These are phyloP conservation scores for Neolamprologus modestus DNA, from an alignment of 2,113 vertebrate species.

Conservation along the genomic window DNA sequence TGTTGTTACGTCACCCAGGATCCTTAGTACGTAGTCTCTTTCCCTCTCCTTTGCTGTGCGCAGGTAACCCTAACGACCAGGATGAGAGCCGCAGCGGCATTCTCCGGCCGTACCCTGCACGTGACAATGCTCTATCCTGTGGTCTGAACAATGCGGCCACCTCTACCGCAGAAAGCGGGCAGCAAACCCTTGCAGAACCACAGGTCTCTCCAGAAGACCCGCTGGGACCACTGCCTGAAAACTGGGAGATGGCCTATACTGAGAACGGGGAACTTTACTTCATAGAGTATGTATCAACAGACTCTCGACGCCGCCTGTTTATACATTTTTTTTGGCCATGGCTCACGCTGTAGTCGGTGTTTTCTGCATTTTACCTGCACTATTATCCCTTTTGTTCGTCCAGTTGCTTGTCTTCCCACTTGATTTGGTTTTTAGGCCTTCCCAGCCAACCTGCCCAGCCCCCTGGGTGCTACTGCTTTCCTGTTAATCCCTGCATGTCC, in stretches of 20 bases:
- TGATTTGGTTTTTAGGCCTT: conserved; percentile 52
- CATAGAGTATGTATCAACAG: conserved; percentile 85
- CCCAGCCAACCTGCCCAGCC: conserved; percentile 41
- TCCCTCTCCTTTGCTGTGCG: conserved; percentile 68
- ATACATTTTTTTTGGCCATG: neutral
- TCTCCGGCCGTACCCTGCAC: conserved; percentile 59
- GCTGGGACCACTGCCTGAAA: conserved; percentile 91
- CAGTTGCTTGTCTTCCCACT: conserved; percentile 43
- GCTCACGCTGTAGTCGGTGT: neutral
- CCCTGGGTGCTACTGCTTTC: conserved; percentile 47
- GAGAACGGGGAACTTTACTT: conserved; percentile 99
- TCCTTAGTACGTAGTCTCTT: conserved; percentile 71
- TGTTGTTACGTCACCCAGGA: conserved; percentile 49
- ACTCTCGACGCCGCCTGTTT: neutral
- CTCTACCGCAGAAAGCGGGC: conserved; percentile 86
- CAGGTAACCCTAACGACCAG: conserved; percentile 91
- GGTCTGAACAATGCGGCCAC: conserved; percentile 75
- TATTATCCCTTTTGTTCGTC: conserved; percentile 40
- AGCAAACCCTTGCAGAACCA: conserved; percentile 88
- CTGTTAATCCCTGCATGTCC: conserved; percentile 65
- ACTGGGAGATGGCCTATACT: conserved; percentile 99
- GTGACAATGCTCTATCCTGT: conserved; percentile 73
- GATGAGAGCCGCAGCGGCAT: conserved; percentile 77
- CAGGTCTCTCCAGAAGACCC: conserved; percentile 88
- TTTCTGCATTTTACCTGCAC: conserved; percentile 43